phyloP scores from a whole-genome alignment of 2,113 vertebrate species.

The Gila orcuttii region DNA sequence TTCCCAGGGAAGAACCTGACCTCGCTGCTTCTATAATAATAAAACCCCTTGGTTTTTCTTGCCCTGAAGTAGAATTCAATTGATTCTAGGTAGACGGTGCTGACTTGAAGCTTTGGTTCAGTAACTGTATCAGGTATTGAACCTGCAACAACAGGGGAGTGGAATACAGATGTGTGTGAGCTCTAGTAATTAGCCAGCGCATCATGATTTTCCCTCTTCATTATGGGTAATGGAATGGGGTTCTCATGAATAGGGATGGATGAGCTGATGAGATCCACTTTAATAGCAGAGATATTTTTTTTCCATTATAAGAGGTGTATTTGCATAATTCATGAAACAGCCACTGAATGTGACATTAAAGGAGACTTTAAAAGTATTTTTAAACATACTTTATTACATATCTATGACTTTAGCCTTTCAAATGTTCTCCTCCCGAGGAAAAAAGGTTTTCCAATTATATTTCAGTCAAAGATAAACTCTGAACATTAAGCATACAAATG shows the following conservation, averaged over 20 bases:
- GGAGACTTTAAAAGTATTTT: constrained; percentile 55
- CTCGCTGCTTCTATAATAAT: constrained; percentile 25
- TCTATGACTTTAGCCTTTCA: constrained; percentile 14
- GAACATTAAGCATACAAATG: background rate
- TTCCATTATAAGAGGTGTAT: constrained; percentile 70
- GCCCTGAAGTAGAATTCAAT: constrained; percentile 54
- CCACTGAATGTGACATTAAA: constrained; percentile 41
- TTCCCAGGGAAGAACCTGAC: constrained; percentile 33
- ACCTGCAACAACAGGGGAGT: constrained; percentile 50
- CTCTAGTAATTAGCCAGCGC: constrained; percentile 55
- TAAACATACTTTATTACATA: constrained; percentile 49
- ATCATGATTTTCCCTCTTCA: constrained; percentile 63
- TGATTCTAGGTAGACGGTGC: constrained; percentile 36
- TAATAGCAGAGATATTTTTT: constrained; percentile 72
- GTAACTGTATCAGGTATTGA: constrained; percentile 44
- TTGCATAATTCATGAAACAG: constrained; percentile 75
- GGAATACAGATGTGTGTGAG: constrained; percentile 48
- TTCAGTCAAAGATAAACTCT: background rate
- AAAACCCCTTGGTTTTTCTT: constrained; percentile 38
- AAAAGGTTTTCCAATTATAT: background rate
- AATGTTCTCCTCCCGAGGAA: background rate
- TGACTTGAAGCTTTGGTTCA: constrained; percentile 52
- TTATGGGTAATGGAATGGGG: constrained; percentile 71
- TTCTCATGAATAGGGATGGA: constrained; percentile 69
- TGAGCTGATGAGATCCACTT: constrained; percentile 74